Percentiles rank a stretch among this genome's conserved stretches.
These are phyloP conservation scores for Drosophila pseudoobscura DNA, from an alignment of 1,140 invertebrate genomes.

Conservation along the genomic window DNA sequence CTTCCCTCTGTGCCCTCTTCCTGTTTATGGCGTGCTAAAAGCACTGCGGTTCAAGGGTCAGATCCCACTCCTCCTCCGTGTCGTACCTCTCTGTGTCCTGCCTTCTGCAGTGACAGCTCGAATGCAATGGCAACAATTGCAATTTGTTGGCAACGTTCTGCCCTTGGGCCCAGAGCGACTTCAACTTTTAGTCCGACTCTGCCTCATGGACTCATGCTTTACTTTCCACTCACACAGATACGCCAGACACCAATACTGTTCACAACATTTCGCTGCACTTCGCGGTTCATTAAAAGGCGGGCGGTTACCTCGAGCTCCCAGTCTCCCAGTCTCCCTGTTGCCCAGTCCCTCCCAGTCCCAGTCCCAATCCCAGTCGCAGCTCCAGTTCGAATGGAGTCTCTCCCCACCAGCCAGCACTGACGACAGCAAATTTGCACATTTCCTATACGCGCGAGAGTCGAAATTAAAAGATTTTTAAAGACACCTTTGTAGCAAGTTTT, in stretches of 20 bases:
- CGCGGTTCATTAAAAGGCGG: constrained; percentile 83
- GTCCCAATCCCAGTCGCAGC: background rate
- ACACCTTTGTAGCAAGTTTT: constrained; percentile 79
- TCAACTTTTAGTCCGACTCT: background rate
- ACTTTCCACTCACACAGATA: constrained; percentile 41
- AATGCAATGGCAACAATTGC: constrained; percentile 83
- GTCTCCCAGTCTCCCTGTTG: constrained; percentile 34
- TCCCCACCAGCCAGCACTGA: constrained; percentile 22
- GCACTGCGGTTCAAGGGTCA: constrained; percentile 63
- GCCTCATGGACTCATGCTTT: constrained; percentile 15
- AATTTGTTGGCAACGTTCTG: constrained; percentile 81
- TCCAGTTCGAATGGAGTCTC: constrained; percentile 23
- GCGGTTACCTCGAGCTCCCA: constrained; percentile 16
- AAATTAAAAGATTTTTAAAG: constrained; percentile 82
- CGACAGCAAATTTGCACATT: constrained; percentile 73
- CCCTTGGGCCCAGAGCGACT: constrained; percentile 55
- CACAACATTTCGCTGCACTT: constrained; percentile 70
- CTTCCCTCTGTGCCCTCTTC: constrained; percentile 7
- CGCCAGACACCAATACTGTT: constrained; percentile 4
- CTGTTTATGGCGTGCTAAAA: constrained; percentile 70
- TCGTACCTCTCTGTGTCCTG: constrained; percentile 19
- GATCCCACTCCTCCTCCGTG: background rate
- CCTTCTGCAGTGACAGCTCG: constrained; percentile 68
- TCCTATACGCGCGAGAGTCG: constrained; percentile 33
- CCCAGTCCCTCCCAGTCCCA: constrained; percentile 20